phyloP scores from a whole-genome alignment of 2,113 vertebrate genomes.

The Coptodon rendalli region DNA sequence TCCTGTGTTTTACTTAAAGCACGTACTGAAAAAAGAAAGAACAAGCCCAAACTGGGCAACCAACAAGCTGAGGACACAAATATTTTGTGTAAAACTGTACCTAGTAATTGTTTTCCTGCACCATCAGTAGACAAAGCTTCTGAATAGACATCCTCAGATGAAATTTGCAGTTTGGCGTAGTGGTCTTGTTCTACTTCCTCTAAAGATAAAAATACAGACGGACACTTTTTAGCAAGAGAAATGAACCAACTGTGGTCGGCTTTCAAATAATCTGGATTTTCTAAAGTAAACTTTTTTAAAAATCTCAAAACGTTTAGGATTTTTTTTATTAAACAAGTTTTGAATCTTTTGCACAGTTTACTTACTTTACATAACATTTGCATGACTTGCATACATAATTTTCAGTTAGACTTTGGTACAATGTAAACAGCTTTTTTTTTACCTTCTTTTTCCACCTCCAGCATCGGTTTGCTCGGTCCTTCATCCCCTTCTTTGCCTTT shows the following conservation, averaged over 20 bases:
- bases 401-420: background rate
- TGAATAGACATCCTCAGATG: slow-evolving; percentile 54
- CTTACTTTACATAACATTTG: background rate
- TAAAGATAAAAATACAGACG: slow-evolving; percentile 18
- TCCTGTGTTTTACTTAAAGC: background rate
- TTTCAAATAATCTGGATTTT: background rate
- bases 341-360: background rate
- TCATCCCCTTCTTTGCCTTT: background rate
- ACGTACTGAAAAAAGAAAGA: background rate
- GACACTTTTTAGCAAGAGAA: background rate
- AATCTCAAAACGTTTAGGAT: background rate
- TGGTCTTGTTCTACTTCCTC: slow-evolving; percentile 10
- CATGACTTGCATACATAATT: background rate
- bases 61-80: background rate
- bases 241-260: background rate
- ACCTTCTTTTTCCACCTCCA: slow-evolving; percentile 27
- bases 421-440: background rate
- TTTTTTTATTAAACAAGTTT: background rate
- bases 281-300: background rate
- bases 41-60: background rate
- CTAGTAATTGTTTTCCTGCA: background rate
- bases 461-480: background rate
- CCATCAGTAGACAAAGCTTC: background rate
- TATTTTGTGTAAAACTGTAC: slow-evolving; percentile 3
- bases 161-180: slow-evolving; percentile 18